A percentile compares a stretch with the other conserved stretches of the same genome.
These are phyloP conservation scores for Serrognathus titanus DNA, from an alignment of 2,888 invertebrate species.

Conservation along the genomic window DNA sequence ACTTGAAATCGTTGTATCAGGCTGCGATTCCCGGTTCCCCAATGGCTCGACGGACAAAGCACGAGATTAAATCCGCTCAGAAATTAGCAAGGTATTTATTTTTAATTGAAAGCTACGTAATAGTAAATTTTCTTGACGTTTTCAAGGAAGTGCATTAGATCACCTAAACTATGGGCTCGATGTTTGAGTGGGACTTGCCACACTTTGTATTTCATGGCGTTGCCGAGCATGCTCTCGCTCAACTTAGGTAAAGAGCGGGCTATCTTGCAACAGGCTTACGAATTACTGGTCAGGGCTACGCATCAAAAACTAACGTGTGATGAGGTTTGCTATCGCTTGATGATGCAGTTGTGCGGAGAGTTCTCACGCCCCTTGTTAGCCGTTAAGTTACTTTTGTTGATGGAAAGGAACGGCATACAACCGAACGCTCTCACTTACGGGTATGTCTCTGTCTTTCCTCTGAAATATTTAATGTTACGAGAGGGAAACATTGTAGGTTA, in stretches of 20 bases:
- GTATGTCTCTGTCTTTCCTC: conserved; percentile 42
- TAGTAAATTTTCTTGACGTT: not conserved
- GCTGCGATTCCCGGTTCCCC: conserved; percentile 74
- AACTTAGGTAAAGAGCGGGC: conserved; percentile 73
- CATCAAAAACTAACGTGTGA: conserved; percentile 83
- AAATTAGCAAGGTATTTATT: conserved; percentile 59
- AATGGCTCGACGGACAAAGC: conserved; percentile 89
- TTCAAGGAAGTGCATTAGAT: conserved; percentile 42
- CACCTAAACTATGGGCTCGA: conserved; percentile 88
- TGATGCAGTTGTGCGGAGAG: conserved; percentile 97
- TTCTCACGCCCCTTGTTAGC: conserved; percentile 93
- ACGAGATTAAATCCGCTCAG: conserved; percentile 91
- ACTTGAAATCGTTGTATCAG: conserved; percentile 42
- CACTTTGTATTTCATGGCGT: conserved; percentile 92
- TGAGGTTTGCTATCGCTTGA: conserved; percentile 96
- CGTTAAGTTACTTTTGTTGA: conserved; percentile 83
- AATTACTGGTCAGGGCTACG: conserved; percentile 83
- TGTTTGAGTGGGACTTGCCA: conserved; percentile 85
- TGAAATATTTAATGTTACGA: not conserved
- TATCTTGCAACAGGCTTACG: conserved; percentile 75
- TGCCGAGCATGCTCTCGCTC: conserved; percentile 80
- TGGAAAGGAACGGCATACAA: conserved; percentile 90
- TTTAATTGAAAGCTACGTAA: not conserved
- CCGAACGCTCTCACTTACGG: conserved; percentile 99
- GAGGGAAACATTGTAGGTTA: conserved; percentile 45